A percentile compares a stretch with the other conserved stretches of the same genome.
phyloP scores from a whole-genome alignment of 2,888 invertebrate genomes.

The Ptychoptera contaminata region DNA sequence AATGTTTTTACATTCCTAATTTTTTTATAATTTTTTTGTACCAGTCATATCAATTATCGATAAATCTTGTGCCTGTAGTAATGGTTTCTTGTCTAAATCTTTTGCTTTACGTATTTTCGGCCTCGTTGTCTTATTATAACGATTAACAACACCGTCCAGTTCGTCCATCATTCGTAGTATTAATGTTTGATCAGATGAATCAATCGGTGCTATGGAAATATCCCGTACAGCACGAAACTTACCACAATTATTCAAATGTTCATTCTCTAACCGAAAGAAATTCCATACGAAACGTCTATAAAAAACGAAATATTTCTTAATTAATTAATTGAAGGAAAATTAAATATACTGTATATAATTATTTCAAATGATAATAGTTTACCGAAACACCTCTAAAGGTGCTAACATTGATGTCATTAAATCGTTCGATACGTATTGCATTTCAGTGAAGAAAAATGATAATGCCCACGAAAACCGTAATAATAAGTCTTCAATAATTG shows the following conservation, averaged over 20 bases:
- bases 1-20: not conserved
- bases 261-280: conserved; percentile 97
- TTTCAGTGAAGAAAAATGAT: conserved; percentile 70
- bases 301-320: conserved; percentile 8
- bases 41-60: conserved; percentile 28
- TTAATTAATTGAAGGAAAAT: conserved; percentile 1
- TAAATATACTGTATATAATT: not conserved
- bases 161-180: conserved; percentile 94
- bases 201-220: conserved; percentile 87
- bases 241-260: conserved; percentile 98
- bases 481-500: conserved; percentile 86
- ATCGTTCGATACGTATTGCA: conserved; percentile 56
- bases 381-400: conserved; percentile 81
- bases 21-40: conserved; percentile 8
- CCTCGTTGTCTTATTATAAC: conserved; percentile 42
- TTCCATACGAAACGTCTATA: conserved; percentile 93
- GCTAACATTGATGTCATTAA: conserved; percentile 71
- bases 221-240: conserved; percentile 96
- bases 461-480: conserved; percentile 88
- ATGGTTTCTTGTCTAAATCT: conserved; percentile 39
- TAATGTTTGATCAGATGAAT: conserved; percentile 80
- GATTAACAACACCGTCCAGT: conserved; percentile 70
- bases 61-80: conserved; percentile 32
- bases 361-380: conserved; percentile 15
- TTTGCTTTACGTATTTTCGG: conserved; percentile 40